Evolutionary conservation across 2,797 vertebrate species (phyloP), one percentile per base, ranked within the genome.

Genomic region (Darevskia nairensis): DNA sequence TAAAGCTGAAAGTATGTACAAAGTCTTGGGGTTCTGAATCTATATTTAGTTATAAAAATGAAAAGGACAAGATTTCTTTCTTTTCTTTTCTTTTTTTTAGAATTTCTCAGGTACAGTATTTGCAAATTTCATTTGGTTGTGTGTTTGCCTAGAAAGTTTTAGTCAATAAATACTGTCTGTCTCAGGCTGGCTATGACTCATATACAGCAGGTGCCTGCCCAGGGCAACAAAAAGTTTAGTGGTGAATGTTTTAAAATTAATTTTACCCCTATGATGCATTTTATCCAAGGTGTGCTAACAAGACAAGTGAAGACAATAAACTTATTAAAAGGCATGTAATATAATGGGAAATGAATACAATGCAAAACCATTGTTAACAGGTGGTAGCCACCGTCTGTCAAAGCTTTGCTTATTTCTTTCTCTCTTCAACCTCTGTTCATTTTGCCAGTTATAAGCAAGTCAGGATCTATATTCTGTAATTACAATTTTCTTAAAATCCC

Each of bases 401-500:
- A 61, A 17, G 32, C 68, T 10, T n/a, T 72, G 6, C 21, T 17
- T 72, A 15, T 59, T 84, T 66, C 25, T 17, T 29, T 39, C 23
- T 86, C 35, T 64, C 25, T 55, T 19, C 35, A 44, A 23, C 19
- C 29, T 75, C 13, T 64, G 25, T 86, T 71, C 29, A 19, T 74
- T 81, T 64, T 87, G 27, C 32, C 27, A 59, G 59, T 83, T 90
- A 72, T 4, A 91, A 92, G 89, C 61, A 84, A 84, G 68, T n/a
- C 89, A 94, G 91, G 92, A 94, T 92, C 85, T 71, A 82, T 66
- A 90, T 93, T 91, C 92, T 92, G 89, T 80, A 93, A 91, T 91
- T 91, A 92, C 88, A 84, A 61, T 86, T 88, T 90, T 82, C 44
- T 7, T 75, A 61, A 8, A 0, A 0, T 3, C 76, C 15, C 74